phyloP scores from a whole-genome alignment of 2,113 vertebrate genomes.

The Taurulus bubalis region DNA sequence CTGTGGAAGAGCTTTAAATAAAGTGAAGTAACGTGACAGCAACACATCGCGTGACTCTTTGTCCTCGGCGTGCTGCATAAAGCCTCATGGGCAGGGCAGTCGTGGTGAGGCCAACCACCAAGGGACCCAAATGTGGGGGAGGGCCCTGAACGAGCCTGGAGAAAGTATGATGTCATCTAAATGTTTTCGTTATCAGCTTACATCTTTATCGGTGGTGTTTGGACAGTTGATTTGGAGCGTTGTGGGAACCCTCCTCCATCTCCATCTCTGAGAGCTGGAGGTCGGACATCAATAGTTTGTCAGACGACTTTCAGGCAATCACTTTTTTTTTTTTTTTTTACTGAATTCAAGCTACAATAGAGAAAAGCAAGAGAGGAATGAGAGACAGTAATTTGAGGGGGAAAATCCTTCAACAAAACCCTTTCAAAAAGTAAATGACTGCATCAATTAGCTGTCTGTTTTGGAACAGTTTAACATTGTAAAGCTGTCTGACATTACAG shows the following conservation, averaged over 20 bases:
- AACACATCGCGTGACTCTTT: background rate
- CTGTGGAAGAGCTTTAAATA: background rate
- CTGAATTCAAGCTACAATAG: too few relatives aligned
- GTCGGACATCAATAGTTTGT: too few relatives aligned
- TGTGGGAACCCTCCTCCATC: background rate
- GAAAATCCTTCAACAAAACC: too few relatives aligned
- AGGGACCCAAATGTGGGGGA: background rate
- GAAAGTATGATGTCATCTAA: background rate
- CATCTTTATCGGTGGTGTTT: background rate
- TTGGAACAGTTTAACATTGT: too few relatives aligned
- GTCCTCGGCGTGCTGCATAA: background rate
- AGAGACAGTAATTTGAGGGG: too few relatives aligned
- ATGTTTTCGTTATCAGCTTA: background rate
- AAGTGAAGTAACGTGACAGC: background rate
- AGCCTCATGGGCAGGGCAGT: background rate
- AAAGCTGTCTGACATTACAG: too few relatives aligned
- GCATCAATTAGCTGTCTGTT: too few relatives aligned
- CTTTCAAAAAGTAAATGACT: too few relatives aligned
- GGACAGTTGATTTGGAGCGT: background rate
- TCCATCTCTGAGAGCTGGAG: too few relatives aligned
- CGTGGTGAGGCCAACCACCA: background rate
- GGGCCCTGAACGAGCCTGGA: background rate
- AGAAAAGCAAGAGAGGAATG: too few relatives aligned
- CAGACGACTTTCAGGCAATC: too few relatives aligned
- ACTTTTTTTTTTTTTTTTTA: too few relatives aligned